Conservation (phyloP, 2,113 vertebrate genomes). For the Mionectes macconnelli region DNA sequence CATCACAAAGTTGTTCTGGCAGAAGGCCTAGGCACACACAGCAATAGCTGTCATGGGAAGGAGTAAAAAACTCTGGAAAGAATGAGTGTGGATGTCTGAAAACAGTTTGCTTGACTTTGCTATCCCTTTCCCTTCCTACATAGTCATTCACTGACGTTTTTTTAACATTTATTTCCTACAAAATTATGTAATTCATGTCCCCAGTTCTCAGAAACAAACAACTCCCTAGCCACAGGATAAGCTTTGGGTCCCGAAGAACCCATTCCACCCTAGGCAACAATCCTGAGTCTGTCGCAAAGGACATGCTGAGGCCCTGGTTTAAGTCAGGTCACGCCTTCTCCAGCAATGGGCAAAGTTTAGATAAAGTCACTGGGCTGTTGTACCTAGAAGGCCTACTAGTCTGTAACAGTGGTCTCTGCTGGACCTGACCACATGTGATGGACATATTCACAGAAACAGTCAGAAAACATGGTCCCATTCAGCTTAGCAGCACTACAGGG, state of each 20-base stretch:
- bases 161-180: not conserved
- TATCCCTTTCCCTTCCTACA: not conserved
- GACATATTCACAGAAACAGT: not conserved
- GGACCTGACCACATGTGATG: not conserved
- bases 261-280: not conserved
- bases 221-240: not conserved
- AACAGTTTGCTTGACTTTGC: not conserved
- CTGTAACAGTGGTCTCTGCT: not conserved
- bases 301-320: not conserved
- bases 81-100: not conserved
- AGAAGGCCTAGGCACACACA: not conserved
- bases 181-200: not conserved
- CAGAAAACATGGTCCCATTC: not conserved
- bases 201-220: not conserved
- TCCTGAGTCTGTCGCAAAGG: fast-evolving
- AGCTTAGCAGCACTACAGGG: not conserved
- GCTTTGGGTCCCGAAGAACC: not conserved
- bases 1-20: not conserved
- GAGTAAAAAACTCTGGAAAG: not conserved
- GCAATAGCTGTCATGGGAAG: not conserved
- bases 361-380: not conserved
- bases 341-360: not conserved
- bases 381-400: not conserved
- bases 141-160: not conserved
- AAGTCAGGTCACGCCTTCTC: not conserved